Evolutionary conservation across 1,140 invertebrate species (phyloP).

Genomic region (Philopotamus ludificatus): DNA sequence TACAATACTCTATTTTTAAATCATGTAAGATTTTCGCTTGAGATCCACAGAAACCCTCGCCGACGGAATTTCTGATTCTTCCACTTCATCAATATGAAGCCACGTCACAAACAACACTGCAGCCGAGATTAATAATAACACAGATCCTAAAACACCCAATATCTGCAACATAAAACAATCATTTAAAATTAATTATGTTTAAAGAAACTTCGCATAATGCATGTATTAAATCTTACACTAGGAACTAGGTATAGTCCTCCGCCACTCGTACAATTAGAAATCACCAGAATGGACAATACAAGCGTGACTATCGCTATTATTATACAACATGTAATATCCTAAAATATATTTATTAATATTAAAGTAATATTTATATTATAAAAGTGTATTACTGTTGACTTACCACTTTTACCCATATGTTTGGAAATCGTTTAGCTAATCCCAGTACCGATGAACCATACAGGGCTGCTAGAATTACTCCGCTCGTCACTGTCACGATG

Average conservation of each 20-base stretch:
- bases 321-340: slow-evolving; percentile 31
- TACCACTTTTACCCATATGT: slow-evolving; percentile 36
- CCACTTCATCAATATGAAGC: slow-evolving; percentile 20
- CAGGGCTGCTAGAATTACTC: slow-evolving; percentile 25
- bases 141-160: slow-evolving; percentile 32
- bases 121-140: slow-evolving; percentile 23
- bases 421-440: slow-evolving; percentile 27
- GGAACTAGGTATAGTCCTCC: not conserved
- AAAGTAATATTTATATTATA: slow-evolving; percentile 7
- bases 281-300: slow-evolving; percentile 32
- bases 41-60: not conserved
- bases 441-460: slow-evolving; percentile 31
- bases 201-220: not conserved
- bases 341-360: slow-evolving; percentile 16
- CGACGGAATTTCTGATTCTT: slow-evolving; percentile 13
- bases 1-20: slow-evolving; percentile 12
- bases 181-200: not conserved
- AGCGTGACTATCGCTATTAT: slow-evolving; percentile 26
- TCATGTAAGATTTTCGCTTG: slow-evolving; percentile 33
- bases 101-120: slow-evolving; percentile 34
- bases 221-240: not conserved
- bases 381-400: not conserved
- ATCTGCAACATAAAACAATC: slow-evolving; percentile 19
- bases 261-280: slow-evolving; percentile 26
- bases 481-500: slow-evolving; percentile 22